Evolutionary conservation across 2,797 vertebrate genomes (phyloP), one percentile per base, ranked within the genome.

Genomic region (Hoplostethus mediterraneus): DNA sequence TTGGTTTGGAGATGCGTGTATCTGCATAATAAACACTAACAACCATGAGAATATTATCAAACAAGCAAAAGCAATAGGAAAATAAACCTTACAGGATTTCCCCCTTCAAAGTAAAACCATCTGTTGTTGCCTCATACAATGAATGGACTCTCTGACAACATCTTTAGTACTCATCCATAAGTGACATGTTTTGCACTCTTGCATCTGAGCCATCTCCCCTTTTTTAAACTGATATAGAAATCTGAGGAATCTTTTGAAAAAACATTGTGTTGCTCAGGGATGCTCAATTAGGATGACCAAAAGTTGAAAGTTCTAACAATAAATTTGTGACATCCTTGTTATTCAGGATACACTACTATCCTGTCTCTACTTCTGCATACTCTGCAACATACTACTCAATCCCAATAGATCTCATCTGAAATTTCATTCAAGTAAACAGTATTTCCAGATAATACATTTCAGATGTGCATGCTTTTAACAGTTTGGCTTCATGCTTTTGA

Each of bases 41-140:
- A 64, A 66, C 66, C 74, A 67, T 63, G 77, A 87, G 82, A 89
- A 84, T 84, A 79, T 86, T 75, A 86, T 81, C 60, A 36, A 88
- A 86, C 83, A 82, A 80, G 79, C 79, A 87, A 84, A 80, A 62
- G 66, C 63, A 66, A 56, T 64, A 63, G 61, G 82, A 89, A 87
- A 89, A 90, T 86, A 89, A 93, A 89, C 81, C 59, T 65, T 55
- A 48, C 67, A 87, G 85, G 86, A 90, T 83, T 87, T 89, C 78
- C 82, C 42, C 85, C 52, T 63, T 72, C 42, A 72, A 88, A 91
- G 80, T 85, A 77, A 83, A 87, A 88, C 76, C 90, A 91, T 88
- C 67, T 92, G 90, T 81, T 84, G 75, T 79, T 86, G 76, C 84
- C 63, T 59, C 58, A 67, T 33, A 28, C 47, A 65, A 80, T 44